Conservation (phyloP, 2,113 vertebrate species). For the Agelaius tricolor region DNA sequence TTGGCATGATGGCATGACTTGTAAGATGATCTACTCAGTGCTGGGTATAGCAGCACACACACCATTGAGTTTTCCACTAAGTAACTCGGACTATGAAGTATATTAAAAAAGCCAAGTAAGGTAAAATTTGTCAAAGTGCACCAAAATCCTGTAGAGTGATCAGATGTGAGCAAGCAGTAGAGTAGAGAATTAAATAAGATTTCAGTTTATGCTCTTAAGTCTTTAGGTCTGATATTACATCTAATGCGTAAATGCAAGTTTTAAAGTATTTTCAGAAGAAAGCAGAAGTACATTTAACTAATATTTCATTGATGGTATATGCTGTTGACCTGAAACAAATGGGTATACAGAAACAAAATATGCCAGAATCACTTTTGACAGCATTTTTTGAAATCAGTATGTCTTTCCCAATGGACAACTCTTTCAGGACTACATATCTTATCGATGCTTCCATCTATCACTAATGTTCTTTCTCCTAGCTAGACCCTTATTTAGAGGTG, state of each 20-base stretch:
- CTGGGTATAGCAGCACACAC: background rate
- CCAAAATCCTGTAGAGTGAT: background rate
- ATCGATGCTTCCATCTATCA: background rate
- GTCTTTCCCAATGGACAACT: background rate
- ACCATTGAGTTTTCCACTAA: background rate
- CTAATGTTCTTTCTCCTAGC: background rate
- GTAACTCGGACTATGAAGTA: background rate
- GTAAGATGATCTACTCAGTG: background rate
- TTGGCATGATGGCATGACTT: background rate
- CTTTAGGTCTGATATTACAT: background rate
- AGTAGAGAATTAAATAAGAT: background rate
- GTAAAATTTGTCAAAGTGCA: fast-evolving
- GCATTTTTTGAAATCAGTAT: background rate
- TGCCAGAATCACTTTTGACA: background rate
- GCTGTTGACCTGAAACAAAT: background rate
- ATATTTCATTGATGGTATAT: background rate
- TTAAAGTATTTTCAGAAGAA: background rate
- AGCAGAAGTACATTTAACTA: background rate
- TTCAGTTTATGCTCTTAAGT: background rate
- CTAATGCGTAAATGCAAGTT: background rate
- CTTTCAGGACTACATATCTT: background rate
- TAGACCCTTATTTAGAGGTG: background rate
- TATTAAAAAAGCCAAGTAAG: background rate
- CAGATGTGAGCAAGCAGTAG: background rate
- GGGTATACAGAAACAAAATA: background rate